Conservation (phyloP, 2,797 vertebrate genomes). For the Tenualosa ilisha region DNA sequence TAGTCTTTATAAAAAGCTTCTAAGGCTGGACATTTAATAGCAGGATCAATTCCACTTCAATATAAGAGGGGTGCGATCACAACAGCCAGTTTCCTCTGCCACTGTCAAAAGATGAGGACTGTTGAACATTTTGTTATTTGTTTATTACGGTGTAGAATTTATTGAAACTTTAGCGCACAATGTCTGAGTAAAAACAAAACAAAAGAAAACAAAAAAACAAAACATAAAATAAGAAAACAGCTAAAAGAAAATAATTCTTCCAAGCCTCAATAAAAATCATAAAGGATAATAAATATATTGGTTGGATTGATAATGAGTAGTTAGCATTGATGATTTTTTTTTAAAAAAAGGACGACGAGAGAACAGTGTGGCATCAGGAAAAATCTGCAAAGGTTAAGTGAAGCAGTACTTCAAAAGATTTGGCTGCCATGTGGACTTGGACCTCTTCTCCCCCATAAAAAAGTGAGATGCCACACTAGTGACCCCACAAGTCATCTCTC, state of each 20-base stretch:
- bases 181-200: conserved; percentile 73
- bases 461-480: background rate
- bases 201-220: conserved; percentile 64
- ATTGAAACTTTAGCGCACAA: conserved; percentile 77
- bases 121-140: background rate
- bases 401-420: background rate
- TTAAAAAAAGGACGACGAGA: conserved; percentile 37
- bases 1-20: conserved; percentile 29
- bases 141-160: conserved; percentile 75
- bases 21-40: conserved; percentile 29
- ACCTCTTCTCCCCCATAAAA: background rate
- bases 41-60: conserved; percentile 20
- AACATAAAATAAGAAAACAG: conserved; percentile 70
- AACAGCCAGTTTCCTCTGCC: conserved; percentile 13
- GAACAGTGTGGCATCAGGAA: background rate
- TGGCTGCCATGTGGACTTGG: background rate
- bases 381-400: background rate
- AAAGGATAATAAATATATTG: conserved; percentile 80
- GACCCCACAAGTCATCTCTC: background rate
- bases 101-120: background rate
- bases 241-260: conserved; percentile 70
- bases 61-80: background rate
- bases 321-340: conserved; percentile 34
- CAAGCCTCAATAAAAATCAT: conserved; percentile 68
- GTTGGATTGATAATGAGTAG: conserved; percentile 65